These are phyloP conservation scores for Sylvia borin DNA, from an alignment of 2,797 vertebrate species.

Conservation along the genomic window DNA sequence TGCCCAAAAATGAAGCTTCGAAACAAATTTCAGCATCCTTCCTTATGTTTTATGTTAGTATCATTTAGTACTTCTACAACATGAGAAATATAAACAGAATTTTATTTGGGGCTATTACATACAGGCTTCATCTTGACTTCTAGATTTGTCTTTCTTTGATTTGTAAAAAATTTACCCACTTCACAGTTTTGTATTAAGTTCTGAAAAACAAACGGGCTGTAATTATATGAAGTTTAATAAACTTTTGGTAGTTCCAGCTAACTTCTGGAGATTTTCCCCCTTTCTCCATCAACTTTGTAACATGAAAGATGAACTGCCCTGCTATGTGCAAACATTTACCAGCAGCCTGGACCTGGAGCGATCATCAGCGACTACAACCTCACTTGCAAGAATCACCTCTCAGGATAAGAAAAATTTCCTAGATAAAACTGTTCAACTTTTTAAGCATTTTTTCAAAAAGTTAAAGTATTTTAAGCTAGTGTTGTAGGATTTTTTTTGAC, in stretches of 20 bases:
- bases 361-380: background rate
- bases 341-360: background rate
- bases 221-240: background rate
- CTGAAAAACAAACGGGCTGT: background rate
- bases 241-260: background rate
- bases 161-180: background rate
- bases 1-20: background rate
- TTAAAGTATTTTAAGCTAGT: background rate
- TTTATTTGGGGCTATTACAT: background rate
- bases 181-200: background rate
- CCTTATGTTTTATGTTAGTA: fast-evolving
- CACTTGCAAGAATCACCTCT: background rate
- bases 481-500: background rate
- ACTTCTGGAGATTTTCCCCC: background rate
- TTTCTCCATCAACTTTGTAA: background rate
- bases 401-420: background rate
- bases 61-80: background rate
- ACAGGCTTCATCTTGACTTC: background rate
- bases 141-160: background rate
- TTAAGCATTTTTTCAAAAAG: background rate
- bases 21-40: background rate
- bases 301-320: background rate
- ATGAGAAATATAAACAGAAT: background rate
- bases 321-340: background rate
- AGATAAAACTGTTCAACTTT: background rate